Evolutionary conservation across 2,797 vertebrate genomes (phyloP), one percentile per base, ranked within the genome.

Genomic region (Pangasius krempfi): DNA sequence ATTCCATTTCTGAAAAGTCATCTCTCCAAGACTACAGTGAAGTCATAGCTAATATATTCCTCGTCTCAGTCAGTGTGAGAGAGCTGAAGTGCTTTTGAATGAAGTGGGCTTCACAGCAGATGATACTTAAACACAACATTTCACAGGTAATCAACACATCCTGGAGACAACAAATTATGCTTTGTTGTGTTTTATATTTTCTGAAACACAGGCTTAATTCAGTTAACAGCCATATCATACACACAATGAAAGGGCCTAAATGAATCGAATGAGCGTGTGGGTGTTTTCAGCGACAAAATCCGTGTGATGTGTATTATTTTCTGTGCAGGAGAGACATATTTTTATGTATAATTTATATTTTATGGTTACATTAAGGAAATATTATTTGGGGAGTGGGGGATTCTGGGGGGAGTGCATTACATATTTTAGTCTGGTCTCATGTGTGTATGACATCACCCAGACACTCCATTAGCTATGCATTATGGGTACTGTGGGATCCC

Each of bases 381-480:
- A 47, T 64, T 1, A 18, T 83, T 58, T 83, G 54, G 37, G 16
- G 18, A 5, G 14, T 6, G 58, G 37, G 1, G 12, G 20, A 0
- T 5, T 52, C 12, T 50, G 44, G 18, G 44, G 56, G 50, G 6
- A n/a, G 40, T 76, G 40, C 87, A 84, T 89, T 64, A 62, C 52
- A 58, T 86, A 30, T 85, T 58, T 68, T 83, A 73, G 27, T n/a
- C 27, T 58, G 83, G 85, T 88, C 90, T 88, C 89, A 27, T 56
- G 70, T 88, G 82, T 88, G 81, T 56, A 87, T 95, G 94, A 95
- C 92, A 94, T 96, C 95, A 95, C 81, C 88, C 85, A 60, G 80
- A 94, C 90, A 93, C 92, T 27, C 89, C 91, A 92, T 95, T 95
- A 95, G 93, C 92, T 66, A 58, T 84, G 83, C 76, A 82, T 93